These are phyloP conservation scores for Peromyscus eremicus DNA, from an alignment of 2,797 vertebrate genomes.

Conservation along the genomic window DNA sequence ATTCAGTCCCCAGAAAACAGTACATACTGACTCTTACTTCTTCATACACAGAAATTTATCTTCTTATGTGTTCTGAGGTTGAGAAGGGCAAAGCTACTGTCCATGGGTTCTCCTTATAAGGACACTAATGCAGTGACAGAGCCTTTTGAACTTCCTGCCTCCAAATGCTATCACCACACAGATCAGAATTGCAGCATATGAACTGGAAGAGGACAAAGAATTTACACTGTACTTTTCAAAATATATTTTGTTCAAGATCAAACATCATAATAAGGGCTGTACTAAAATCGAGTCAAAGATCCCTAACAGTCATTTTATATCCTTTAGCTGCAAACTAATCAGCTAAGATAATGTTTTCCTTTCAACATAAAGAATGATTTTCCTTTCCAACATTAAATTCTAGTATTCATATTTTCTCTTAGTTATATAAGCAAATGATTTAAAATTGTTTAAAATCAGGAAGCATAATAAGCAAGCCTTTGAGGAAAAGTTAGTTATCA, in stretches of 20 bases:
- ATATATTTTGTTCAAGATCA: not conserved
- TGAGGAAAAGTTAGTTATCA: not conserved
- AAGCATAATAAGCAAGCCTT: not conserved
- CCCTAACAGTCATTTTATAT: not conserved
- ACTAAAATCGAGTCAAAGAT: not conserved
- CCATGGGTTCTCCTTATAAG: not conserved
- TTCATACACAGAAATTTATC: not conserved
- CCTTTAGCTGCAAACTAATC: not conserved
- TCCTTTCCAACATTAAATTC: not conserved
- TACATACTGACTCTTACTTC: not conserved
- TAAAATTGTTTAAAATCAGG: not conserved
- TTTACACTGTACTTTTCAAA: not conserved
- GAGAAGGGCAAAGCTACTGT: not conserved
- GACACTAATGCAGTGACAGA: not conserved
- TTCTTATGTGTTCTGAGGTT: not conserved
- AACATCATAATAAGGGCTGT: not conserved
- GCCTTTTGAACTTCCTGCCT: no score
- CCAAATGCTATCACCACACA: not conserved
- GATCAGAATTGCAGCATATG: not conserved
- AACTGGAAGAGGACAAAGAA: not conserved
- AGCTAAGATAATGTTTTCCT: not conserved
- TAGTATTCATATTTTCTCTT: not conserved
- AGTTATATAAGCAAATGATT: not conserved
- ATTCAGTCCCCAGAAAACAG: not conserved
- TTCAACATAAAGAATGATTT: not conserved